Conservation (phyloP, 2,888 invertebrate species). For the Boloria euphrosyne region DNA sequence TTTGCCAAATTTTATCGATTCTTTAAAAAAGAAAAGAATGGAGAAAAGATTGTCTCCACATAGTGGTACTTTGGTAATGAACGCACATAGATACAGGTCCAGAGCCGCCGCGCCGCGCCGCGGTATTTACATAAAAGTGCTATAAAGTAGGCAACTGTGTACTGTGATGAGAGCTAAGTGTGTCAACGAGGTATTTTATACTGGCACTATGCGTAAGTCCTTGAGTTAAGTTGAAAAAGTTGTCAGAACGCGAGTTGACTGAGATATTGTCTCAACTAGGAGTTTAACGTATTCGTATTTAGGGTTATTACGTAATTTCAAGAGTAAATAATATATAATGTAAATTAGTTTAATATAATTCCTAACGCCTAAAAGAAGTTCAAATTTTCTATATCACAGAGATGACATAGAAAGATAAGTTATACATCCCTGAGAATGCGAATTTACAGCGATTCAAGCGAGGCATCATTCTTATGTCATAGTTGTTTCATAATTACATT, state of each 20-base stretch:
- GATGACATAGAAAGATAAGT: too few species aligned
- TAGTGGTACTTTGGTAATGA: too few species aligned
- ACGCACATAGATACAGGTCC: too few species aligned
- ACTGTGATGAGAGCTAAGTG: constrained; percentile 7
- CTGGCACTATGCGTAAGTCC: constrained; percentile 12
- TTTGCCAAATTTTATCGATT: too few species aligned
- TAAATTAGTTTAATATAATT: too few species aligned
- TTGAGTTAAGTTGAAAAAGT: constrained; percentile 21
- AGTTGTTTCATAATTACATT: constrained; percentile 8
- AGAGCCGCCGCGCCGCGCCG: too few species aligned
- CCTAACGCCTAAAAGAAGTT: too few species aligned
- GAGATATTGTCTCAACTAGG: neutral
- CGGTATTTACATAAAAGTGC: neutral
- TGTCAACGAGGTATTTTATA: constrained; percentile 17
- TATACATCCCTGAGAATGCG: too few species aligned
- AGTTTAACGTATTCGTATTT: neutral
- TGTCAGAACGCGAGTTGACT: constrained; percentile 17
- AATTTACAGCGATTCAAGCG: neutral
- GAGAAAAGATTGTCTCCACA: too few species aligned
- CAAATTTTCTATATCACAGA: too few species aligned
- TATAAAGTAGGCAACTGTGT: neutral
- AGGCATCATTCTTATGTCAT: constrained; percentile 4
- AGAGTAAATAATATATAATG: too few species aligned
- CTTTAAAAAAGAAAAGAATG: too few species aligned
- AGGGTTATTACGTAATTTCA: neutral